These are phyloP conservation scores for Mycetomoellerius zeteki DNA, from an alignment of 1,140 invertebrate genomes.

Conservation along the genomic window DNA sequence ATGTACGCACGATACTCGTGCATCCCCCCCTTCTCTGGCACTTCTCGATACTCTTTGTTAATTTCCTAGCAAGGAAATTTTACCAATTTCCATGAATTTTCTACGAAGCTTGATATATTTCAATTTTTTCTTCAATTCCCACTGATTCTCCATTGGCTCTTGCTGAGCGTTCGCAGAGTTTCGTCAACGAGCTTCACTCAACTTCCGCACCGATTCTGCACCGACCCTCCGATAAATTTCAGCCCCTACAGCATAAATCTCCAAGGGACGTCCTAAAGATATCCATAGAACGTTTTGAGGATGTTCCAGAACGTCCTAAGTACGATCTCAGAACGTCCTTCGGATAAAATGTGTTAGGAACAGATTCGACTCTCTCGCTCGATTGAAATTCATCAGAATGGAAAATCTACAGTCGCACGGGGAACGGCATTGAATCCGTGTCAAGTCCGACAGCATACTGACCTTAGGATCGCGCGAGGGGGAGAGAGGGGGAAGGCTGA, in stretches of 20 bases:
- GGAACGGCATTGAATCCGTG: not conserved
- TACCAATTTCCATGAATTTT: conserved; percentile 18
- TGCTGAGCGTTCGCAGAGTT: not conserved
- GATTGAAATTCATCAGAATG: not conserved
- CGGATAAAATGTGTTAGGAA: too few species aligned
- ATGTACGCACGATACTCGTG: not conserved
- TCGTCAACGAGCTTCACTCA: not conserved
- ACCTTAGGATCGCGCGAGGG: not conserved
- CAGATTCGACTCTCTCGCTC: not conserved
- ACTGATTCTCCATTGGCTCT: not conserved
- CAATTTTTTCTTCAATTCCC: not conserved
- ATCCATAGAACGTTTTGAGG: too few species aligned
- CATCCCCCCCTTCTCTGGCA: not conserved
- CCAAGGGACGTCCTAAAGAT: too few species aligned
- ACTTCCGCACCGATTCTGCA: not conserved
- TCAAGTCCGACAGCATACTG: not conserved
- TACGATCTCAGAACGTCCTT: too few species aligned
- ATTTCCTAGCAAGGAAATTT: conserved; percentile 10
- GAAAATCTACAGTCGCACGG: not conserved
- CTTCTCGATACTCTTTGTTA: not conserved
- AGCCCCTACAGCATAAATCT: too few species aligned
- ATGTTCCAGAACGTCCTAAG: too few species aligned
- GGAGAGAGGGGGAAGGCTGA: not conserved
- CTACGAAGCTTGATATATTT: not conserved
- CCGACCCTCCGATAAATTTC: not conserved